Percentiles rank a stretch among this genome's conserved stretches.
phyloP scores from a whole-genome alignment of 2,797 vertebrate genomes.

The Melanotaenia nigrans region DNA sequence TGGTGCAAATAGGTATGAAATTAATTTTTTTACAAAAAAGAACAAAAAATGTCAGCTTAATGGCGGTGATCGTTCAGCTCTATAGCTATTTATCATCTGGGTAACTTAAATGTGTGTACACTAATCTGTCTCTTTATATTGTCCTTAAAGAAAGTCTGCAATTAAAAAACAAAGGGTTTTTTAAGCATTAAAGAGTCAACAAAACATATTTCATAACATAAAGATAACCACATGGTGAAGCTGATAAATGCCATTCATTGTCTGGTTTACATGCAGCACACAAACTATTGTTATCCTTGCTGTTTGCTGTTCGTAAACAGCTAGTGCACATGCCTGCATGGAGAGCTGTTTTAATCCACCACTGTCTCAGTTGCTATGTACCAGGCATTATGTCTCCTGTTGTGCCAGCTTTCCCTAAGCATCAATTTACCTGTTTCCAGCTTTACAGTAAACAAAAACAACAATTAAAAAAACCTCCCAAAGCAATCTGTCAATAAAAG shows the following conservation, averaged over 20 bases:
- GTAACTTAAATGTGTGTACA: neutral
- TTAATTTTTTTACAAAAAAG: neutral
- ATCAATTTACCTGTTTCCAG: conserved; percentile 35
- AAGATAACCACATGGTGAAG: neutral
- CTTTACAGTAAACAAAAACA: conserved; percentile 19
- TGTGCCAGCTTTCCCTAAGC: conserved; percentile 19
- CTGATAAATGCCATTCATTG: neutral
- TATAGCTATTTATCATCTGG: neutral
- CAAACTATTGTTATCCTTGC: neutral
- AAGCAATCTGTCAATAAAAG: conserved; percentile 53
- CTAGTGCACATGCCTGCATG: neutral
- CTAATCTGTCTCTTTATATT: neutral
- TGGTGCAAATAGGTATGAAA: neutral
- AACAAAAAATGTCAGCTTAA: neutral
- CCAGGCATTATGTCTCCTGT: conserved; percentile 22
- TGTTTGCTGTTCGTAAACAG: neutral
- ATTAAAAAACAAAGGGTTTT: neutral
- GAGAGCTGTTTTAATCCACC: conserved; percentile 9
- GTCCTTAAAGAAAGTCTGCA: neutral
- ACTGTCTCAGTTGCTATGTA: neutral
- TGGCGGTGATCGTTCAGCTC: neutral
- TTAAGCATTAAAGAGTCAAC: neutral
- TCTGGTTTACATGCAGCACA: neutral
- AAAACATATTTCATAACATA: neutral
- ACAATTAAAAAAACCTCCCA: conserved; percentile 58